A percentile compares a stretch with the other conserved stretches of the same genome.
phyloP scores from a whole-genome alignment of 1,140 invertebrate genomes.

The Agrypnia vestita region DNA sequence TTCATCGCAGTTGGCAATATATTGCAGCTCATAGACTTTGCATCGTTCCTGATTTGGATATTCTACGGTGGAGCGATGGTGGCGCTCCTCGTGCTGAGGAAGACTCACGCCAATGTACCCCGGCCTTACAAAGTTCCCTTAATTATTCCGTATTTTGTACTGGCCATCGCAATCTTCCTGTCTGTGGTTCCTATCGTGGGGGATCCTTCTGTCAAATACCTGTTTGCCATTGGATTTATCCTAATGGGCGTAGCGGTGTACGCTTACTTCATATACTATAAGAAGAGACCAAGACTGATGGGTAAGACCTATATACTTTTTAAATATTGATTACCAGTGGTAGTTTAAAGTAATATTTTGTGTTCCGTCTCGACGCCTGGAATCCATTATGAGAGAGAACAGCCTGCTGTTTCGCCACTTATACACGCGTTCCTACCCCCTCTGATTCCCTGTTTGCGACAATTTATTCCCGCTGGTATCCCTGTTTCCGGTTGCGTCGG shows the following conservation, averaged over 20 bases:
- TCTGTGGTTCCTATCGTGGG: slow-evolving; percentile 85
- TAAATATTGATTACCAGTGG: too few relatives aligned
- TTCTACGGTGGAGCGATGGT: slow-evolving; percentile 90
- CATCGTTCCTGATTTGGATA: slow-evolving; percentile 91
- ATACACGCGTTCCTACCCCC: too few relatives aligned
- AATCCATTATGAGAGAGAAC: too few relatives aligned
- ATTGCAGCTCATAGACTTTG: slow-evolving; percentile 87
- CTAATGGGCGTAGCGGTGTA: slow-evolving; percentile 82
- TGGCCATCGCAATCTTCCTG: slow-evolving; percentile 83
- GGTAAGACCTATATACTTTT: slow-evolving; percentile 68
- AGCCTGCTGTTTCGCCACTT: too few relatives aligned
- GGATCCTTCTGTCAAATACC: slow-evolving; percentile 84
- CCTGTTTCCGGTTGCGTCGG: too few relatives aligned
- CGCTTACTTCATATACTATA: slow-evolving; percentile 84
- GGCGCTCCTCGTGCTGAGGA: slow-evolving; percentile 83
- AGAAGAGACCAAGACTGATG: slow-evolving; percentile 75
- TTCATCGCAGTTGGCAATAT: slow-evolving; percentile 87
- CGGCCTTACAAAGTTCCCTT: slow-evolving; percentile 88
- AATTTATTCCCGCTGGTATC: too few relatives aligned
- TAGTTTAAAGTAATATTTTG: too few relatives aligned
- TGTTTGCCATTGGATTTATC: slow-evolving; percentile 85
- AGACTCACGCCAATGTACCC: slow-evolving; percentile 78
- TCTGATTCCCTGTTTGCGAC: too few relatives aligned
- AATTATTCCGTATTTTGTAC: slow-evolving; percentile 82
- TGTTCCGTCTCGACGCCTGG: too few relatives aligned